These are phyloP conservation scores for Aphodius sticticus DNA, from an alignment of 2,888 invertebrate genomes.

Conservation along the genomic window DNA sequence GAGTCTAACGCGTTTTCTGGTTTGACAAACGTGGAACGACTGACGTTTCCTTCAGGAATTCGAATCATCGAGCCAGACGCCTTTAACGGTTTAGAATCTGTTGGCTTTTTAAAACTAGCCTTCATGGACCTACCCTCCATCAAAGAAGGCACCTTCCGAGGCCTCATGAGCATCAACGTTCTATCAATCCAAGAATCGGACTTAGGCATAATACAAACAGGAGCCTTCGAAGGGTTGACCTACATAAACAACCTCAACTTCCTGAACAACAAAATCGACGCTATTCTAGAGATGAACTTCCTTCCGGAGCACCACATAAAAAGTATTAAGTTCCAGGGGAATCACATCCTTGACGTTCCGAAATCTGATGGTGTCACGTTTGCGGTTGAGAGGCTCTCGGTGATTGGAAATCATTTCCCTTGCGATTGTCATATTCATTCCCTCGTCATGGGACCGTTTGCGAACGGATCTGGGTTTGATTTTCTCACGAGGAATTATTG, in stretches of 20 bases:
- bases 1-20: slow-evolving; percentile 86
- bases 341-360: slow-evolving; percentile 83
- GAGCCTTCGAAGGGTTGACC: slow-evolving; percentile 79
- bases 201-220: slow-evolving; percentile 75
- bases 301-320: slow-evolving; percentile 75
- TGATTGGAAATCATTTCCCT: slow-evolving; percentile 83
- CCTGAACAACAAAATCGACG: slow-evolving; percentile 86
- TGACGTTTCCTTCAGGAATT: slow-evolving; percentile 85
- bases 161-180: slow-evolving; percentile 76
- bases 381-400: slow-evolving; percentile 75
- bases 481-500: slow-evolving; percentile 82
- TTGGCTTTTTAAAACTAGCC: slow-evolving; percentile 82
- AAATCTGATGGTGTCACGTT: slow-evolving; percentile 71
- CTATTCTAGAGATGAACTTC: slow-evolving; percentile 78
- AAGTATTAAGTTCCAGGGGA: slow-evolving; percentile 78
- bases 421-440: slow-evolving; percentile 87
- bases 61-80: slow-evolving; percentile 79
- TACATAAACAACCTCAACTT: slow-evolving; percentile 78
- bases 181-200: slow-evolving; percentile 85
- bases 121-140: slow-evolving; percentile 84
- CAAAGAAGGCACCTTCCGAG: slow-evolving; percentile 76
- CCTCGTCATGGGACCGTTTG: slow-evolving; percentile 78
- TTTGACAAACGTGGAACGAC: slow-evolving; percentile 80
- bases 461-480: slow-evolving; percentile 70
- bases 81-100: slow-evolving; percentile 81